These are phyloP conservation scores for Hemistola chrysoprasaria DNA, from an alignment of 2,888 invertebrate genomes.

Conservation along the genomic window DNA sequence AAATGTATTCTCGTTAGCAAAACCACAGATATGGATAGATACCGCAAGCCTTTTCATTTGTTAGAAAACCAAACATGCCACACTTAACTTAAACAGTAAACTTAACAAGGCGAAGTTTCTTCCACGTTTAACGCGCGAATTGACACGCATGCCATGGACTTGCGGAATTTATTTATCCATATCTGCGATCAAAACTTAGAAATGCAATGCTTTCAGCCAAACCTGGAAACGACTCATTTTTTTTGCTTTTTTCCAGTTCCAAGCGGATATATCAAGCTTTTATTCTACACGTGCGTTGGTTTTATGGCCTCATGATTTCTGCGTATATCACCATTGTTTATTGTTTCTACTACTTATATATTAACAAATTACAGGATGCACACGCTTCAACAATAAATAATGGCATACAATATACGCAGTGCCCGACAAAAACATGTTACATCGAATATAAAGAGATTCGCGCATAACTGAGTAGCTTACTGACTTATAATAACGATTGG, in stretches of 20 bases:
- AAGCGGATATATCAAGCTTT: conserved; percentile 25
- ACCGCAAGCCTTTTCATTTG: too few species aligned
- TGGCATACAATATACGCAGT: conserved; percentile 12
- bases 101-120: too few species aligned
- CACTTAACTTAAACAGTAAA: too few species aligned
- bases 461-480: too few species aligned
- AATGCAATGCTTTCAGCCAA: conserved; percentile 28
- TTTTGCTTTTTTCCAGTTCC: conserved; percentile 18
- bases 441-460: conserved; percentile 1
- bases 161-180: too few species aligned
- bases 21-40: too few species aligned
- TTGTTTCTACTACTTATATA: neutral
- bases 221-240: conserved; percentile 19
- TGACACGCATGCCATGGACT: too few species aligned
- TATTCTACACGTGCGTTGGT: conserved; percentile 39
- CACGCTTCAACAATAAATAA: neutral
- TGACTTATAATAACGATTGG: too few species aligned
- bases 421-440: conserved; percentile 11
- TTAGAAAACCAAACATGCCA: too few species aligned
- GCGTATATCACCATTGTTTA: conserved; percentile 13
- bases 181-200: conserved; percentile 23
- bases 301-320: conserved; percentile 28
- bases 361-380: too few species aligned
- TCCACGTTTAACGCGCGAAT: too few species aligned
- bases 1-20: conserved; percentile 38